Evolutionary conservation across 2,113 vertebrate species (phyloP).

Genomic region (Eulacestoma nigropectus): DNA sequence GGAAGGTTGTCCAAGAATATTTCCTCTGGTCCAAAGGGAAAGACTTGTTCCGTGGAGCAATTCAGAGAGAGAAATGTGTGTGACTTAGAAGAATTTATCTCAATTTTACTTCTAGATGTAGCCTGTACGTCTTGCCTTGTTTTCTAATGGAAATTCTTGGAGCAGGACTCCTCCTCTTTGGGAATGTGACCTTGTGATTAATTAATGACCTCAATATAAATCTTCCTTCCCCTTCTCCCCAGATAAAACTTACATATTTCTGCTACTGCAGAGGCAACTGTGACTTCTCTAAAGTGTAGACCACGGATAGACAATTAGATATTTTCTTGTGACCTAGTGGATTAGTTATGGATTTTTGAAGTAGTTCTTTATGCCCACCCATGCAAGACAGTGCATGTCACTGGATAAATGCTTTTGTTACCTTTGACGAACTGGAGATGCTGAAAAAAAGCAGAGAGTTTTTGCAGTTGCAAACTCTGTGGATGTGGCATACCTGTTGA

Average conservation of each 20-base stretch:
- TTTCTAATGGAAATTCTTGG: not conserved
- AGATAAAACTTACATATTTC: not conserved
- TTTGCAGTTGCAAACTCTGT: not conserved
- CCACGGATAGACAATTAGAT: not conserved
- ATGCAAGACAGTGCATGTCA: not conserved
- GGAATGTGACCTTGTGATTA: not conserved
- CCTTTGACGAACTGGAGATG: not conserved
- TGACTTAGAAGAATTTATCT: not conserved
- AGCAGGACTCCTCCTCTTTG: not conserved
- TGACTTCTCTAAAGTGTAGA: not conserved
- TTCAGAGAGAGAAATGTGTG: not conserved
- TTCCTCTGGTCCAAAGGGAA: not conserved
- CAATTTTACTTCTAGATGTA: not conserved
- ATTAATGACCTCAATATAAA: not conserved
- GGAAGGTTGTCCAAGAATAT: not conserved
- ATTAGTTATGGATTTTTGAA: not conserved
- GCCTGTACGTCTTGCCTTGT: not conserved
- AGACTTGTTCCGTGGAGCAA: not conserved
- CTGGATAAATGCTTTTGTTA: not conserved
- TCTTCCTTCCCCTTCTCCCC: not conserved
- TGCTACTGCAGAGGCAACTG: not conserved
- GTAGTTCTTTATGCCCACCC: not conserved
- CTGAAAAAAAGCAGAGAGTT: not conserved
- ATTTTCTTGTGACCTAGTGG: not conserved
- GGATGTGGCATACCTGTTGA: not conserved